Conservation (phyloP, 2,888 invertebrate species). For the Tipula lateralis region DNA sequence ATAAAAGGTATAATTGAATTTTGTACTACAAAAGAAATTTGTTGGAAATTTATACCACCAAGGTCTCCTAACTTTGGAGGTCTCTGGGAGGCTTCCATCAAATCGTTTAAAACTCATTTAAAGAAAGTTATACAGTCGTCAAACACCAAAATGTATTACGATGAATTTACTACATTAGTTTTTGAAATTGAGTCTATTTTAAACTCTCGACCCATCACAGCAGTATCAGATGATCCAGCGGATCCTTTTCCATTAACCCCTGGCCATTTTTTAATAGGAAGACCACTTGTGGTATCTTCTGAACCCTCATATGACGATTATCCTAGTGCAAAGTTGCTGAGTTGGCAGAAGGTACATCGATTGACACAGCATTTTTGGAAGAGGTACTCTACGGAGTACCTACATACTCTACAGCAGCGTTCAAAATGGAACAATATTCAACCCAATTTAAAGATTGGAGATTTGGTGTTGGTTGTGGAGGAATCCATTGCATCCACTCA, state of each 20-base stretch:
- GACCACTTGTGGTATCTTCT: slow-evolving; percentile 32
- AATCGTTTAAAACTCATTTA: slow-evolving; percentile 37
- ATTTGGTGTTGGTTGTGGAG: too few relatives aligned
- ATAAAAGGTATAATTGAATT: neutral
- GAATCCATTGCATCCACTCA: too few relatives aligned
- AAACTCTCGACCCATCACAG: slow-evolving; percentile 37
- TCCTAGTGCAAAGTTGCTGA: slow-evolving; percentile 30
- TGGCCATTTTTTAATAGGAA: neutral
- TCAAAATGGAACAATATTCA: neutral
- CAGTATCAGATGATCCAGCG: slow-evolving; percentile 32
- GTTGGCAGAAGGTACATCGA: slow-evolving; percentile 37
- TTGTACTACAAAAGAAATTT: neutral
- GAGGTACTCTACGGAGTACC: slow-evolving; percentile 37
- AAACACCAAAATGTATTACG: too few relatives aligned
- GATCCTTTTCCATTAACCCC: neutral
- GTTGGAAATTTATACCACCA: slow-evolving; percentile 36
- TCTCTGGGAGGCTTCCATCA: neutral
- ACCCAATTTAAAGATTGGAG: neutral
- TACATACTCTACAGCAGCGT: slow-evolving; percentile 36
- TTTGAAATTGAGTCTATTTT: slow-evolving; percentile 30
- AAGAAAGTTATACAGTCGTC: slow-evolving; percentile 34
- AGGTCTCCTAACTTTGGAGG: neutral
- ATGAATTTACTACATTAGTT: slow-evolving; percentile 37
- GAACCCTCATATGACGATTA: slow-evolving; percentile 36
- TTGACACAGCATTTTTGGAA: slow-evolving; percentile 37